These are phyloP conservation scores for Rhinophrynus dorsalis DNA, from an alignment of 2,797 vertebrate genomes.

Conservation along the genomic window DNA sequence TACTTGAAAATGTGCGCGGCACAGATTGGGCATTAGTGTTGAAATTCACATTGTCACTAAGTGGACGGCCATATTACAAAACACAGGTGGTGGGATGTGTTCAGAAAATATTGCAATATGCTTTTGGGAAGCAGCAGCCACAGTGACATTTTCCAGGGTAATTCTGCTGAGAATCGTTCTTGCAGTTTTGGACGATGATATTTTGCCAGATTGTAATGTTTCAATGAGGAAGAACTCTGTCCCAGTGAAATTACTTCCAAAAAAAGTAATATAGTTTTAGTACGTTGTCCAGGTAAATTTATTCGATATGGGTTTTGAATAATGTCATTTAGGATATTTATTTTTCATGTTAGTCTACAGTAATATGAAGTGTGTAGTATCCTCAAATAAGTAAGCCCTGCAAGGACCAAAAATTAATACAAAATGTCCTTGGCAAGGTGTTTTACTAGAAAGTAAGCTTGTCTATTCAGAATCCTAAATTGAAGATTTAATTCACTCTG, in stretches of 20 bases:
- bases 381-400: no score
- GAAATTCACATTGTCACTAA: neutral
- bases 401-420: no score
- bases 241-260: neutral
- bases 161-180: neutral
- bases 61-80: neutral
- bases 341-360: no score
- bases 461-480: no score
- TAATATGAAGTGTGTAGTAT: no score
- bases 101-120: neutral
- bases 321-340: no score
- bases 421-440: no score
- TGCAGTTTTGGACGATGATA: neutral
- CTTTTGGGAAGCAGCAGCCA: neutral
- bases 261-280: no score
- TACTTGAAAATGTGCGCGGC: neutral
- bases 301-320: no score
- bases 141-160: slow-evolving; percentile 1
- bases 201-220: neutral
- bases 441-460: no score
- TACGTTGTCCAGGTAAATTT: no score
- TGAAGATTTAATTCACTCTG: no score
- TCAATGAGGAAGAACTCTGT: neutral
- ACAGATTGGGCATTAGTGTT: neutral
- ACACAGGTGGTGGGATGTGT: slow-evolving; percentile 11